Percentiles rank a stretch among this genome's conserved stretches.
Evolutionary conservation across 2,888 invertebrate genomes (phyloP).

Genomic region (Geophilus truncorum): DNA sequence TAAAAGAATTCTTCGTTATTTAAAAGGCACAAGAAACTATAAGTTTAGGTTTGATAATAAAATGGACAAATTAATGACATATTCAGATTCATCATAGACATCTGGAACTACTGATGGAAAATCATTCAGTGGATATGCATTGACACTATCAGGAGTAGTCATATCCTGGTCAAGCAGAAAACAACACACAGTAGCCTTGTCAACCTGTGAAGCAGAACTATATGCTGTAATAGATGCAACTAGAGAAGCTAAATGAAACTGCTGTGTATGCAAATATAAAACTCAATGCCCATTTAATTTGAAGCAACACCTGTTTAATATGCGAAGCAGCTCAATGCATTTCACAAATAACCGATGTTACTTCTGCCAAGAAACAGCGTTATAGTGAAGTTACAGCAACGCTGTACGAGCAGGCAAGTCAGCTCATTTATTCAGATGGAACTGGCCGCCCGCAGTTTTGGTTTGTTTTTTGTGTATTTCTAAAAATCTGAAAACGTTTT

Average conservation of each 20-base stretch:
- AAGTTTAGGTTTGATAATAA: not conserved
- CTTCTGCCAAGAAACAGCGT: too few relatives aligned
- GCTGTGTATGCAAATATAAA: too few relatives aligned
- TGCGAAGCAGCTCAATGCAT: too few relatives aligned
- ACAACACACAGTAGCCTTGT: not conserved
- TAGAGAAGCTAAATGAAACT: not conserved
- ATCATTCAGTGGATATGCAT: not conserved
- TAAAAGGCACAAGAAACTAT: not conserved
- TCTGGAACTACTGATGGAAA: not conserved
- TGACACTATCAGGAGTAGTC: not conserved
- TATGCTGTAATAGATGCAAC: not conserved
- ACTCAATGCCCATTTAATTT: too few relatives aligned
- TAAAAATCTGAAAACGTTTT: too few relatives aligned
- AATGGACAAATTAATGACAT: not conserved
- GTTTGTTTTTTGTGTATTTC: too few relatives aligned
- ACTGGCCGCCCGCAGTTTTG: too few relatives aligned
- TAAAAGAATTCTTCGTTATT: not conserved
- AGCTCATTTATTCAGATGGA: too few relatives aligned
- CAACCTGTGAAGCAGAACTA: not conserved
- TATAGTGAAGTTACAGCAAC: too few relatives aligned
- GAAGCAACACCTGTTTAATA: too few relatives aligned
- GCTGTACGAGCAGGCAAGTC: too few relatives aligned
- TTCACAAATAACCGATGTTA: too few relatives aligned
- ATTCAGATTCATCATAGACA: not conserved
- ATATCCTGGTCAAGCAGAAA: not conserved